Percentiles rank a stretch among this genome's conserved stretches.
Conservation (phyloP, 2,797 vertebrate species). For the Danio albolineatus region DNA sequence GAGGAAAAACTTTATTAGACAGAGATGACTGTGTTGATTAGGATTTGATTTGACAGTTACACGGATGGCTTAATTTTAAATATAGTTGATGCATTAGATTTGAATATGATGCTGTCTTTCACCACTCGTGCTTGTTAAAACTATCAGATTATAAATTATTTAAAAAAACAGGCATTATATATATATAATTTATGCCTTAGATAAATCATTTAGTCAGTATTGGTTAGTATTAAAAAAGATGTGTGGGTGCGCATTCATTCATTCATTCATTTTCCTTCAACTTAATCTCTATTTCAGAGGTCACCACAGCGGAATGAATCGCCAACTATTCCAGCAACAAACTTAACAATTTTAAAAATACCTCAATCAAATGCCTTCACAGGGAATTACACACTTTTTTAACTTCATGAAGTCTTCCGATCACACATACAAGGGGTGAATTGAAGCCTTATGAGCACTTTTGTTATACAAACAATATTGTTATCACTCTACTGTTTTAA, state of each 20-base stretch:
- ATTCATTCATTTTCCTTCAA: too few relatives aligned
- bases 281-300: too few relatives aligned
- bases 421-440: neutral
- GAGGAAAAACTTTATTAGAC: slow-evolving; percentile 37
- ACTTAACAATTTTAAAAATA: neutral
- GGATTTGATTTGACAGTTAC: slow-evolving; percentile 42
- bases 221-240: too few relatives aligned
- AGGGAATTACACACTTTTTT: neutral
- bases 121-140: neutral
- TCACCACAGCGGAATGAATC: too few relatives aligned
- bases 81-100: slow-evolving; percentile 22
- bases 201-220: too few relatives aligned
- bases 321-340: too few relatives aligned
- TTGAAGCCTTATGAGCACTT: slow-evolving; percentile 23
- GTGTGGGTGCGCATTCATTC: too few relatives aligned
- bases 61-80: slow-evolving; percentile 51
- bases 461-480: slow-evolving; percentile 39
- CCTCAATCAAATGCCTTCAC: neutral
- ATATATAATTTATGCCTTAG: neutral
- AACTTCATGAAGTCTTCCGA: neutral
- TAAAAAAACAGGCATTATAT: neutral
- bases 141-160: neutral
- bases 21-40: slow-evolving; percentile 55
- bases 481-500: slow-evolving; percentile 18
- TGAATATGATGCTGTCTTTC: neutral